phyloP scores from a whole-genome alignment of 2,888 invertebrate genomes.

The Acanthosepion lycidas region DNA sequence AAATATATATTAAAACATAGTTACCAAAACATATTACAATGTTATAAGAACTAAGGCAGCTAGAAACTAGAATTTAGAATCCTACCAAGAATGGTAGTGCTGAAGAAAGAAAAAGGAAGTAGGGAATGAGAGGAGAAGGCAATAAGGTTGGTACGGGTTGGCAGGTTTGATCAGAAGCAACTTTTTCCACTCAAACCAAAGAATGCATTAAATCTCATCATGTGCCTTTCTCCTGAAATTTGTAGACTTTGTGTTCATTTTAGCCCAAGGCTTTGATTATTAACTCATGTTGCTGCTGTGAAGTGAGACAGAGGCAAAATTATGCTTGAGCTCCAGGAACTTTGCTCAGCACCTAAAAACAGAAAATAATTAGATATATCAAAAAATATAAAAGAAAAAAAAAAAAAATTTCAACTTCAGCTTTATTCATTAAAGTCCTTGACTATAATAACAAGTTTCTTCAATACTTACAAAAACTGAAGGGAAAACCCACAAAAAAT shows the following conservation, averaged over 20 bases:
- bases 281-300: not conserved
- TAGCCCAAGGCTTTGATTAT: not conserved
- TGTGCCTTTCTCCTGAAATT: not conserved
- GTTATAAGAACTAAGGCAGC: not conserved
- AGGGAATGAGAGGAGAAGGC: not conserved
- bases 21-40: not conserved
- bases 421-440: not conserved
- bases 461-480: not conserved
- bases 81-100: not conserved
- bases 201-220: not conserved
- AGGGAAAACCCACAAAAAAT: not conserved
- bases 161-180: not conserved
- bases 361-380: not conserved
- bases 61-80: not conserved
- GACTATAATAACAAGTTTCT: not conserved
- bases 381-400: not conserved
- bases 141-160: conserved; percentile 33
- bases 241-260: not conserved
- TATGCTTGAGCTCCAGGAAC: conserved; percentile 45
- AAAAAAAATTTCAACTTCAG: not conserved
- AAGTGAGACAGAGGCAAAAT: not conserved
- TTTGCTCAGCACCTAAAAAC: conserved; percentile 36
- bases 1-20: not conserved
- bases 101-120: not conserved
- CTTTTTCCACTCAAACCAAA: not conserved